Percentiles rank a stretch among this genome's conserved stretches.
phyloP scores from a whole-genome alignment of 2,888 invertebrate species.

The Trilocha varians region DNA sequence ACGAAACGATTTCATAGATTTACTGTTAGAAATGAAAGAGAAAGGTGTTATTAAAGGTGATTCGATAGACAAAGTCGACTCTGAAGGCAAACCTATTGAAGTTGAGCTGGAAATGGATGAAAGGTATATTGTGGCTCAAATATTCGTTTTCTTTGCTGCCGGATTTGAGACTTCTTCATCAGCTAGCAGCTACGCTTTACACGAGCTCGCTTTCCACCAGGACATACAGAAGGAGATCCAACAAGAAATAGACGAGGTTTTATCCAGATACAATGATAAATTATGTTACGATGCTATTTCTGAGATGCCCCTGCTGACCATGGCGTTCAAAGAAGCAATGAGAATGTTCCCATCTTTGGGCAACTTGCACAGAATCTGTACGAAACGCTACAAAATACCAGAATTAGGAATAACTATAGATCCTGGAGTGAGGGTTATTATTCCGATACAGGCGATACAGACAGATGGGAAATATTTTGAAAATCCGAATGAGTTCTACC shows the following conservation, averaged over 20 bases:
- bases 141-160: conserved; percentile 51
- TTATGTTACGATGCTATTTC: conserved; percentile 42
- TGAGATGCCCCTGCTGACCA: conserved; percentile 35
- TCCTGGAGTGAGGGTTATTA: conserved; percentile 38
- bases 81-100: conserved; percentile 31
- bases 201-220: conserved; percentile 48
- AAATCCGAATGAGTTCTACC: conserved; percentile 33
- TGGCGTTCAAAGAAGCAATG: conserved; percentile 41
- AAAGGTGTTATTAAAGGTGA: conserved; percentile 41
- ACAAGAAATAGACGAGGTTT: conserved; percentile 41
- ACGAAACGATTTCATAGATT: conserved; percentile 40
- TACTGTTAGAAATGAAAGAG: conserved; percentile 30
- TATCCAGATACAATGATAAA: conserved; percentile 35
- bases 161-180: conserved; percentile 64
- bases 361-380: conserved; percentile 34
- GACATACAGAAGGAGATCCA: conserved; percentile 44
- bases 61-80: conserved; percentile 32
- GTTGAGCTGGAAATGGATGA: conserved; percentile 36
- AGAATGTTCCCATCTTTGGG: conserved; percentile 42
- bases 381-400: conserved; percentile 28
- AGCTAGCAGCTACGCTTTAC: conserved; percentile 44
- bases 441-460: conserved; percentile 45
- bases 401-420: conserved; percentile 36
- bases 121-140: conserved; percentile 35
- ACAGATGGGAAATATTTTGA: conserved; percentile 43